These are phyloP conservation scores for Eucriotettix oculatus DNA, from an alignment of 2,888 invertebrate genomes.

Conservation along the genomic window DNA sequence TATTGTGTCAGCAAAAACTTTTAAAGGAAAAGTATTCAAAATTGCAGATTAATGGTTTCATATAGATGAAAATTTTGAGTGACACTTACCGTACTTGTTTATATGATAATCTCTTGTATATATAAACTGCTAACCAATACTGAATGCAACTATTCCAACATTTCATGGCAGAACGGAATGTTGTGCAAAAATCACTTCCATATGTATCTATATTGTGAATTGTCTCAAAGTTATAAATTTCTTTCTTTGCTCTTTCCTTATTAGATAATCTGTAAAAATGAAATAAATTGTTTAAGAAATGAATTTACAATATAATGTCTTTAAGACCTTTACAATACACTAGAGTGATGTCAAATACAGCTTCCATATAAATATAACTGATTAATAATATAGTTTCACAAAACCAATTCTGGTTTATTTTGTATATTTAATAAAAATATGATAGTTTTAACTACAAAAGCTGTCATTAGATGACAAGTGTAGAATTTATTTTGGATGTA, in stretches of 20 bases:
- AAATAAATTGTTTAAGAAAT: constrained; percentile 1
- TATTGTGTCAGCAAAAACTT: too few species aligned
- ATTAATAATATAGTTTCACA: too few species aligned
- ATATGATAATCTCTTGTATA: constrained; percentile 70
- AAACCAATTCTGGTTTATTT: too few species aligned
- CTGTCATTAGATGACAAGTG: too few species aligned
- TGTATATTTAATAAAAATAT: too few species aligned
- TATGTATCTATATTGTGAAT: constrained; percentile 70
- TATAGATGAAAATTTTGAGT: constrained; percentile 16
- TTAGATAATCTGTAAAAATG: constrained; percentile 19
- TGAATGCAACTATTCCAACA: constrained; percentile 94
- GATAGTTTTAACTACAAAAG: too few species aligned
- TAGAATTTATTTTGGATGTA: too few species aligned
- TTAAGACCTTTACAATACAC: neutral
- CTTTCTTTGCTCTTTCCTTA: constrained; percentile 30
- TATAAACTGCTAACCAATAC: constrained; percentile 85
- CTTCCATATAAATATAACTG: too few species aligned
- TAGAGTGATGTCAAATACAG: too few species aligned
- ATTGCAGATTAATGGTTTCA: too few species aligned
- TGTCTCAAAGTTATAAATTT: constrained; percentile 52
- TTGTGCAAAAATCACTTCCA: constrained; percentile 65
- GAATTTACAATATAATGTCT: neutral
- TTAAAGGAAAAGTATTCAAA: too few species aligned
- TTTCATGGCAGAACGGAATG: constrained; percentile 75
- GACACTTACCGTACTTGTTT: constrained; percentile 30